phyloP scores from a whole-genome alignment of 2,113 vertebrate genomes.

The Xiphophorus couchianus region DNA sequence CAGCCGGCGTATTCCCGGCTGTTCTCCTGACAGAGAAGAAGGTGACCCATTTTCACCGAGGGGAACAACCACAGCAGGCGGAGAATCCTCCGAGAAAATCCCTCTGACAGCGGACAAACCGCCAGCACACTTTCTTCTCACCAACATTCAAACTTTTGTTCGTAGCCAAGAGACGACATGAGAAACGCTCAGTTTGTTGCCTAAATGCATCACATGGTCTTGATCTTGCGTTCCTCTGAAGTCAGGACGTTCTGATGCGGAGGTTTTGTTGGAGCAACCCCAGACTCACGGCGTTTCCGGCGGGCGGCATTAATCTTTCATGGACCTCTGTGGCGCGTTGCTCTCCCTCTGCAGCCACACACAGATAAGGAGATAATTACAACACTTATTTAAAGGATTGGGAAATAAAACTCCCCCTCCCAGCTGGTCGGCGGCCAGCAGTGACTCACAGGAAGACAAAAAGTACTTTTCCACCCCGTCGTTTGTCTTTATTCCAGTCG shows the following conservation, averaged over 20 bases:
- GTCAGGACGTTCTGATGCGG: neutral
- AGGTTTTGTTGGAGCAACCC: slow-evolving; percentile 9
- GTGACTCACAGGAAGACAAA: slow-evolving; percentile 23
- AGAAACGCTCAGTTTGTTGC: neutral
- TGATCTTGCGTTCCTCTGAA: neutral
- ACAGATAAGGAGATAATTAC: slow-evolving; percentile 52
- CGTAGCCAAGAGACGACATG: neutral
- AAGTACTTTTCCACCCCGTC: slow-evolving; percentile 29
- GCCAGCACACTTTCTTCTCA: neutral
- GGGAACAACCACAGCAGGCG: slow-evolving; percentile 55
- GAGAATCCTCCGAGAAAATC: slow-evolving; percentile 54
- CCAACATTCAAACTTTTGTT: slow-evolving; percentile 25
- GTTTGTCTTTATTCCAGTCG: slow-evolving; percentile 54
- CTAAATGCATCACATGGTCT: neutral
- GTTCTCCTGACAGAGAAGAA: slow-evolving; percentile 63
- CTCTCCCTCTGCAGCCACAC: slow-evolving; percentile 22
- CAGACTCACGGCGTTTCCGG: slow-evolving; percentile 34
- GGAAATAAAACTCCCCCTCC: slow-evolving; percentile 50
- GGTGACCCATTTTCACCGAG: slow-evolving; percentile 77
- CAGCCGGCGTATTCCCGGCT: slow-evolving; percentile 19
- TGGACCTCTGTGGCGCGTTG: slow-evolving; percentile 32
- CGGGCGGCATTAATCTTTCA: slow-evolving; percentile 63
- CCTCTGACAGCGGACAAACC: slow-evolving; percentile 46
- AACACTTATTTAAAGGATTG: slow-evolving; percentile 54
- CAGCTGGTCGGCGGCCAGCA: slow-evolving; percentile 32